Base-by-base conservation (phyloP, 2,888 invertebrate species). In the Cerceris ruficornis region DNA sequence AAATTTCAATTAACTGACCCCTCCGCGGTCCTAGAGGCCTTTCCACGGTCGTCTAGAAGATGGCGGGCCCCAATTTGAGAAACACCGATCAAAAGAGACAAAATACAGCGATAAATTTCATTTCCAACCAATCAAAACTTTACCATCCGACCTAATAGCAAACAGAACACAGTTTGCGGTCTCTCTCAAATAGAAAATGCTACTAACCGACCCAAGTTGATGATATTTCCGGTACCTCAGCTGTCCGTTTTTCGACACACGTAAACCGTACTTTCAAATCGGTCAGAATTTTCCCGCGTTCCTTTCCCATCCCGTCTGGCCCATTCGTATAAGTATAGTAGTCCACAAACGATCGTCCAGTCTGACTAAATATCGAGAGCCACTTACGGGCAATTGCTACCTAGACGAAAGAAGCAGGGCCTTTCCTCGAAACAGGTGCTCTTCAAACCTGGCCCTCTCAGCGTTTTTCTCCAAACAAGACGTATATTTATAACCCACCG, bases 311-410 rank as follows among this genome's bases (percentile, higher is more conserved):
- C 43, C 8, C 42, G 28, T n/a, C 9, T 42, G 17, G 67, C 14
- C 41, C 59, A 39, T 57, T 68, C 54, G 66, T 43, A 66, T 59
- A 54, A 64, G 69, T 54, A 28, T 52, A 60, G 68, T 50, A 55
- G 52, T 55, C 46, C 68, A 39, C 70, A 69, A n/a, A 68, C 75
- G 83, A 81, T 80, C 55, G 57, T 28, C 49, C 75, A 73, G 75
- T 57, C 69, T 69, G 64, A 43, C 66, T 67, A 78, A 28, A 80
- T 76, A 84, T 84, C 80, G 68, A 73, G 42, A 68, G 69, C 82
- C 77, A 77, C 70, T 86, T 84, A 84, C 77, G 78, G 84, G 75
- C 83, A 86, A 87, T 87, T 84, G 84, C 85, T 86, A 84, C 70
- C 85, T 79, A 61, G 62, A 64, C 64, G 59, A 62, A 69, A 72